phyloP scores from a whole-genome alignment of 2,888 invertebrate species.

The Watsonalla binaria region DNA sequence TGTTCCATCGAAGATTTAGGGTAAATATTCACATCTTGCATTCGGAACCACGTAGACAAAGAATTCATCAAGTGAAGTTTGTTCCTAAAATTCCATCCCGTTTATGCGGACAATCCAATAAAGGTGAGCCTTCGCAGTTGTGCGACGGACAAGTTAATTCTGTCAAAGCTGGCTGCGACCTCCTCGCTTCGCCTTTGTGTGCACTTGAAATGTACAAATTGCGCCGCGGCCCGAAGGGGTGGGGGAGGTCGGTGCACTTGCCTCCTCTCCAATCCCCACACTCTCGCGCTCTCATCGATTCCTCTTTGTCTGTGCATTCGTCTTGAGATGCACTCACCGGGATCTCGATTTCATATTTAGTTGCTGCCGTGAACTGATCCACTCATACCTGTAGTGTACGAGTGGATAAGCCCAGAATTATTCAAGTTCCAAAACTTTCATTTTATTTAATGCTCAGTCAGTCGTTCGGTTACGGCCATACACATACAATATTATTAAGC shows the following conservation, averaged over 20 bases:
- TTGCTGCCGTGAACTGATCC: constrained; percentile 36
- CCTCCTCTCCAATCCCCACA: constrained; percentile 55
- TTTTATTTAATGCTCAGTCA: too few species aligned
- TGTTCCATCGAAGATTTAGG: background rate
- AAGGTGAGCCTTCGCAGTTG: constrained; percentile 61
- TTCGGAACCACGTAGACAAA: background rate
- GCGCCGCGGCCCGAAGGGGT: constrained; percentile 66
- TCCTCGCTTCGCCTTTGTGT: constrained; percentile 74
- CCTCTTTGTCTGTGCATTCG: constrained; percentile 74
- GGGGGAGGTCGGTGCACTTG: constrained; percentile 69
- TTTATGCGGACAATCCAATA: constrained; percentile 58
- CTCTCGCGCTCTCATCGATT: constrained; percentile 69
- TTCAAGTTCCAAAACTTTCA: too few species aligned
- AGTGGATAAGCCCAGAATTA: too few species aligned
- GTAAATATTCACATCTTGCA: background rate
- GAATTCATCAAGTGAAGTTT: constrained; percentile 15
- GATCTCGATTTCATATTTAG: constrained; percentile 72
- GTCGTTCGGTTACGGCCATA: too few species aligned
- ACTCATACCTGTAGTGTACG: too few species aligned
- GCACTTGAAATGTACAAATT: constrained; percentile 79
- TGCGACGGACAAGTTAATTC: constrained; percentile 75
- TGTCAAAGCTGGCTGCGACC: constrained; percentile 75
- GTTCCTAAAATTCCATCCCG: constrained; percentile 42
- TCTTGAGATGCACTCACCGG: constrained; percentile 69
- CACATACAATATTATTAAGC: too few species aligned